These are phyloP conservation scores for Hymenopus coronatus DNA, from an alignment of 2,888 invertebrate species.

Conservation along the genomic window DNA sequence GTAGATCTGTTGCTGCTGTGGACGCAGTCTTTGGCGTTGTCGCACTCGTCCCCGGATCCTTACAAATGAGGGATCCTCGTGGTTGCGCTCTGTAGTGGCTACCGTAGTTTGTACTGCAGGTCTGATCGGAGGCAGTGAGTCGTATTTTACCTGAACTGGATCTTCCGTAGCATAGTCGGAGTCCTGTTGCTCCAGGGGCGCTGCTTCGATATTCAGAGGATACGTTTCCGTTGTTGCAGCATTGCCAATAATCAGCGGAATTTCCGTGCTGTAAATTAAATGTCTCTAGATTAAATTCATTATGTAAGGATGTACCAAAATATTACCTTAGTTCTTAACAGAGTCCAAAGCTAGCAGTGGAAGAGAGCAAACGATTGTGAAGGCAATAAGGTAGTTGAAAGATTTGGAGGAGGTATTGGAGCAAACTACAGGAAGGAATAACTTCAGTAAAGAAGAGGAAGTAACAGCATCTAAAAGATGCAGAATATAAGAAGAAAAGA, in stretches of 20 bases:
- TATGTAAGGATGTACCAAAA: too few relatives aligned
- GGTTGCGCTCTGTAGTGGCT: background rate
- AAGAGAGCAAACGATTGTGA: too few relatives aligned
- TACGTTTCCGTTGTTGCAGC: background rate
- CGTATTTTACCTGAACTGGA: background rate
- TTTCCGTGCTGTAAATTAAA: background rate
- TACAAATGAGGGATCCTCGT: background rate
- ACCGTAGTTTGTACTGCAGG: background rate
- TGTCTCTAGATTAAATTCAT: too few relatives aligned
- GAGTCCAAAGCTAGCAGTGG: too few relatives aligned
- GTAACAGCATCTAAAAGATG: too few relatives aligned
- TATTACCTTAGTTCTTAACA: too few relatives aligned
- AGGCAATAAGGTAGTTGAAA: too few relatives aligned
- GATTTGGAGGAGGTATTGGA: too few relatives aligned
- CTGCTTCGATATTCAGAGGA: background rate
- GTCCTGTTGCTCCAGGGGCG: background rate
- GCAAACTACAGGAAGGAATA: too few relatives aligned
- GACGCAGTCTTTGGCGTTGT: background rate
- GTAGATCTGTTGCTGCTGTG: background rate
- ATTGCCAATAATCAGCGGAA: background rate
- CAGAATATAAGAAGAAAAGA: too few relatives aligned
- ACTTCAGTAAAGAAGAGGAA: too few relatives aligned
- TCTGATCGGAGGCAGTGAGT: background rate
- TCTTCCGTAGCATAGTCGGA: background rate
- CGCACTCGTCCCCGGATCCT: conserved; percentile 19